Conservation (phyloP, 1,140 invertebrate species). For the Antheraea mylitta region DNA sequence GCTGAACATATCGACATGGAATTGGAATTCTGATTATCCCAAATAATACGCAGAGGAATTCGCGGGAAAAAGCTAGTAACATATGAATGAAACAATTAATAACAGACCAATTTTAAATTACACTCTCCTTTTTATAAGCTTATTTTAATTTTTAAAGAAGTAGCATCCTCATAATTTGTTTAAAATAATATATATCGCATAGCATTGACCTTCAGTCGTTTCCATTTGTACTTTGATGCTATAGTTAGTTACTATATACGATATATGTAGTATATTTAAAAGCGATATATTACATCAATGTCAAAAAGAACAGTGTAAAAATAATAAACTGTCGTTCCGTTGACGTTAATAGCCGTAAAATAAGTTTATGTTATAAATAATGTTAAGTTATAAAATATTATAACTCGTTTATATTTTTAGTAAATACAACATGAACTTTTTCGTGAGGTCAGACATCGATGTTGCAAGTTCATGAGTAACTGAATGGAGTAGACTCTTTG, state of each 20-base stretch:
- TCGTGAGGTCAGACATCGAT: not conserved
- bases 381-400: not conserved
- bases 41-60: too few relatives aligned
- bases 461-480: too few relatives aligned
- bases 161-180: not conserved
- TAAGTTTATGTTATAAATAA: constrained; percentile 11
- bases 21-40: too few relatives aligned
- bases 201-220: not conserved
- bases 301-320: constrained; percentile 11
- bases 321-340: constrained; percentile 11
- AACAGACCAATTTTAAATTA: too few relatives aligned
- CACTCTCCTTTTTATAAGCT: too few relatives aligned
- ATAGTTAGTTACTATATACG: not conserved
- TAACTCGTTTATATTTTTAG: not conserved
- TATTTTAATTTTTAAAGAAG: too few relatives aligned
- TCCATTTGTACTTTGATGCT: not conserved
- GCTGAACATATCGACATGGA: too few relatives aligned
- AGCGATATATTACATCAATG: constrained; percentile 2
- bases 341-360: constrained; percentile 16
- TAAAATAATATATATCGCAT: not conserved
- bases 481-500: too few relatives aligned
- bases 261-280: not conserved
- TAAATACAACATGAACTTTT: not conserved
- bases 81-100: too few relatives aligned
- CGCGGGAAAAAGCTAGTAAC: too few relatives aligned